Conservation (phyloP, 2,888 invertebrate genomes). For the Drosophila neutralis region DNA sequence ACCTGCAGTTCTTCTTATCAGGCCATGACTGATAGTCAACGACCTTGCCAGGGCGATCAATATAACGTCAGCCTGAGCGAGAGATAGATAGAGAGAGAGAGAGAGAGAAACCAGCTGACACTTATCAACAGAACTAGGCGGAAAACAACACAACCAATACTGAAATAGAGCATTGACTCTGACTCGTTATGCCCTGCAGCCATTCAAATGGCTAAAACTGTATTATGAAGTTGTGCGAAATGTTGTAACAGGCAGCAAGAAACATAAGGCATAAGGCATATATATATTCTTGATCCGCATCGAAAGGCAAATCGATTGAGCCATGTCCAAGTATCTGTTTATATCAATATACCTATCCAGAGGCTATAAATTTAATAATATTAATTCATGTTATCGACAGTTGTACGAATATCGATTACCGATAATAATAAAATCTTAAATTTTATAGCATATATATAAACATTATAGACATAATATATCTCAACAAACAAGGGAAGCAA, state of each 20-base stretch:
- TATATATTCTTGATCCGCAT: neutral
- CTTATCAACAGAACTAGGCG: conserved; percentile 12
- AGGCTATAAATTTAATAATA: neutral
- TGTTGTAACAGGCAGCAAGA: neutral
- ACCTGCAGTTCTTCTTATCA: conserved; percentile 37
- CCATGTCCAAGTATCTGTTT: neutral
- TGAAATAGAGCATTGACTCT: conserved; percentile 17
- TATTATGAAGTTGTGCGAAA: neutral
- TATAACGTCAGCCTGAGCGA: neutral
- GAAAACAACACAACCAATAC: conserved; percentile 1
- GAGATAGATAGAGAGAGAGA: neutral
- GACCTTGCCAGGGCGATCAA: conserved; percentile 47
- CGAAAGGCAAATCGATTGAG: neutral
- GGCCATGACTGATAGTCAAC: conserved; percentile 49
- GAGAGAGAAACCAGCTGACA: conserved; percentile 4
- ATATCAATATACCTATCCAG: neutral
- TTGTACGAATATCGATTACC: neutral
- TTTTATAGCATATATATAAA: too few relatives aligned
- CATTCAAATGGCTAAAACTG: neutral
- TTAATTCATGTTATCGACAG: neutral
- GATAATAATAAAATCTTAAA: neutral
- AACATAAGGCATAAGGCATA: neutral
- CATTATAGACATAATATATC: neutral
- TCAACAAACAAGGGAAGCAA: neutral
- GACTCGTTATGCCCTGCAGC: conserved; percentile 3